phyloP scores from a whole-genome alignment of 2,797 vertebrate species.

The Enteromius radiatus region DNA sequence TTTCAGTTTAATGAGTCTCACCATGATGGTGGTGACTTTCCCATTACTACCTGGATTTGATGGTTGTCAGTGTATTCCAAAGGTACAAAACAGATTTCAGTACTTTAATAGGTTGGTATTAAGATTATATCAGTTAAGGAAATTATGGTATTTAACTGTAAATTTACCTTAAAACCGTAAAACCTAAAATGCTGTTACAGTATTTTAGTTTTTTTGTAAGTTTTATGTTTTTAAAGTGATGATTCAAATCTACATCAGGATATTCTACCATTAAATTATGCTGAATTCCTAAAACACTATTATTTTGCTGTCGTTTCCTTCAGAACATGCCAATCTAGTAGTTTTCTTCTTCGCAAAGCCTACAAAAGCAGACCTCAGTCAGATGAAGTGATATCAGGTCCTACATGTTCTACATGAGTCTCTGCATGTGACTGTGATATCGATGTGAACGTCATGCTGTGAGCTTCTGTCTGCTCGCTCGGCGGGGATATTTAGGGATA shows the following conservation, averaged over 20 bases:
- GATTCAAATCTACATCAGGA: background rate
- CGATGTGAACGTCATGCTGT: conserved; percentile 37
- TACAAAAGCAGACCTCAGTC: conserved; percentile 10
- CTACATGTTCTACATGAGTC: background rate
- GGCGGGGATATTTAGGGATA: conserved; percentile 26
- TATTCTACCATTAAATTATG: background rate
- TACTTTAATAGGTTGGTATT: too few relatives aligned
- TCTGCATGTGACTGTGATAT: conserved; percentile 31
- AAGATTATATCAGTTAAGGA: too few relatives aligned
- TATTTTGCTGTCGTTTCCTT: background rate
- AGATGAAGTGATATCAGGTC: background rate
- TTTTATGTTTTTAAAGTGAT: too few relatives aligned
- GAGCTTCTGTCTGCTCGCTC: conserved; percentile 32
- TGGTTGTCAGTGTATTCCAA: too few relatives aligned
- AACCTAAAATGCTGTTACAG: too few relatives aligned
- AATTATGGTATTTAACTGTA: too few relatives aligned
- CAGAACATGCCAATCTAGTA: background rate
- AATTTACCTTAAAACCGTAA: too few relatives aligned
- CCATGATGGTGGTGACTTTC: too few relatives aligned
- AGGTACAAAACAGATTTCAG: too few relatives aligned
- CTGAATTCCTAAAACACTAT: background rate
- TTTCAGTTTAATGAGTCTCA: too few relatives aligned
- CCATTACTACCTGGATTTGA: too few relatives aligned
- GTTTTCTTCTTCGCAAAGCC: conserved; percentile 12
- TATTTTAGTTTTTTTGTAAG: too few relatives aligned